Conservation (phyloP, 2,113 vertebrate species). For the Lasiurus cinereus region DNA sequence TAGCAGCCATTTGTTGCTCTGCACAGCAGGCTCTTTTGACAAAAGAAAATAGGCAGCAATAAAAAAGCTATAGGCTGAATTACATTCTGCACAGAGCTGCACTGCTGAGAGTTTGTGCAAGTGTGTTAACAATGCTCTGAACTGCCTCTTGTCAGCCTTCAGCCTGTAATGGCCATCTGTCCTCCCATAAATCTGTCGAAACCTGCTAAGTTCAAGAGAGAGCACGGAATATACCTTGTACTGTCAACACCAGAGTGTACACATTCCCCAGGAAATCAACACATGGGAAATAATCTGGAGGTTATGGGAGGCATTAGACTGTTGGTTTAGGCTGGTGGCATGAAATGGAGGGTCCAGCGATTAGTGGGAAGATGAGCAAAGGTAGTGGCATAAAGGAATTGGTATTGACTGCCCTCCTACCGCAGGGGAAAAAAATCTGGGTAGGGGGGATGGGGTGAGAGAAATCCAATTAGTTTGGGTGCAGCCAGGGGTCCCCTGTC, state of each 20-base stretch:
- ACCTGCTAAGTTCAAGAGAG: conserved; percentile 89
- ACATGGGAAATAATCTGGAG: conserved; percentile 75
- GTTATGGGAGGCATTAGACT: conserved; percentile 80
- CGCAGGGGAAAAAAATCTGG: neutral
- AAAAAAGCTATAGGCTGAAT: conserved; percentile 93
- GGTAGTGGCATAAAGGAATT: neutral
- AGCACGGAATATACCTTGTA: conserved; percentile 89
- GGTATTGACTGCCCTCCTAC: neutral
- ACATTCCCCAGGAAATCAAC: conserved; percentile 79
- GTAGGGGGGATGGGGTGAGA: neutral
- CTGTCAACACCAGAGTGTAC: conserved; percentile 86
- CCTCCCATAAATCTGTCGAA: conserved; percentile 96
- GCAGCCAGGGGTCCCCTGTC: neutral
- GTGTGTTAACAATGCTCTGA: conserved; percentile 98
- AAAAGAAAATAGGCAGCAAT: conserved; percentile 94
- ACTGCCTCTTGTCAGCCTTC: conserved; percentile 97
- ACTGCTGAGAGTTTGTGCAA: conserved; percentile 95
- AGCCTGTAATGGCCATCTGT: conserved; percentile 97
- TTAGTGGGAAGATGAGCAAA: conserved; percentile 80
- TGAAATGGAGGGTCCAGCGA: conserved; percentile 76
- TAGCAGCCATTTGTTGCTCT: conserved; percentile 96
- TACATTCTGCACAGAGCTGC: conserved; percentile 91
- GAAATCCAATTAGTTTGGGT: neutral
- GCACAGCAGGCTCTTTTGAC: conserved; percentile 92
- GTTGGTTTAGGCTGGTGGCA: conserved; percentile 81